Conservation (phyloP, 2,113 vertebrate species). For the Heterocephalus glaber region DNA sequence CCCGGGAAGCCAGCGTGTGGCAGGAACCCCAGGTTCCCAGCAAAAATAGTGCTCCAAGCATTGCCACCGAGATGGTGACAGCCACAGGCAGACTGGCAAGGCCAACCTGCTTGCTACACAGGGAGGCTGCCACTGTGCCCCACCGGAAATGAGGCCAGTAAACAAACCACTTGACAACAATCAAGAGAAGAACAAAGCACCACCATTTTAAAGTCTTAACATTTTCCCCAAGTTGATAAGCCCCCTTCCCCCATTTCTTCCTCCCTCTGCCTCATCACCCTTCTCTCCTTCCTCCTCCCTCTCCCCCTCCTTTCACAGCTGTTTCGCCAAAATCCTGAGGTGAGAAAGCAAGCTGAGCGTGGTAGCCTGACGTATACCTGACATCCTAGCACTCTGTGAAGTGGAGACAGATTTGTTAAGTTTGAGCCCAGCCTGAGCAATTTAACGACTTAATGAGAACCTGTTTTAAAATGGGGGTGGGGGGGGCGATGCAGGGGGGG, state of each 20-base stretch:
- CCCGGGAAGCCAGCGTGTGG: background rate
- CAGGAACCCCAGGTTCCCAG: background rate
- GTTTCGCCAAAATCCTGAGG: background rate
- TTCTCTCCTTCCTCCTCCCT: accelerated
- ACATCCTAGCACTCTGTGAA: background rate
- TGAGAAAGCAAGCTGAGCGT: background rate
- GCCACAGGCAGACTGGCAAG: background rate
- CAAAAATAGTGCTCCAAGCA: background rate
- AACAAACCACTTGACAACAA: background rate
- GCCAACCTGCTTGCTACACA: accelerated
- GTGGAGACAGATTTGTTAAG: background rate
- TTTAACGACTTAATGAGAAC: background rate
- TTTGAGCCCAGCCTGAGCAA: background rate
- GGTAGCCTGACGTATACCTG: background rate
- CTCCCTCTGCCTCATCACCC: background rate
- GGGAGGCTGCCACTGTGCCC: background rate
- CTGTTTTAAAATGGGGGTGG: background rate
- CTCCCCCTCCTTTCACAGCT: background rate
- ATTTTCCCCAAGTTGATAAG: background rate
- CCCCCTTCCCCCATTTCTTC: background rate
- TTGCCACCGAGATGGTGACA: background rate
- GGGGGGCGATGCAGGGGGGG: background rate
- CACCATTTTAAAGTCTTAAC: background rate
- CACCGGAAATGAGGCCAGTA: background rate
- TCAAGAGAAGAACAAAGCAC: background rate